Evolutionary conservation across 2,113 vertebrate species (phyloP), one percentile per base, ranked within the genome.

Genomic region (Lepus europaeus): DNA sequence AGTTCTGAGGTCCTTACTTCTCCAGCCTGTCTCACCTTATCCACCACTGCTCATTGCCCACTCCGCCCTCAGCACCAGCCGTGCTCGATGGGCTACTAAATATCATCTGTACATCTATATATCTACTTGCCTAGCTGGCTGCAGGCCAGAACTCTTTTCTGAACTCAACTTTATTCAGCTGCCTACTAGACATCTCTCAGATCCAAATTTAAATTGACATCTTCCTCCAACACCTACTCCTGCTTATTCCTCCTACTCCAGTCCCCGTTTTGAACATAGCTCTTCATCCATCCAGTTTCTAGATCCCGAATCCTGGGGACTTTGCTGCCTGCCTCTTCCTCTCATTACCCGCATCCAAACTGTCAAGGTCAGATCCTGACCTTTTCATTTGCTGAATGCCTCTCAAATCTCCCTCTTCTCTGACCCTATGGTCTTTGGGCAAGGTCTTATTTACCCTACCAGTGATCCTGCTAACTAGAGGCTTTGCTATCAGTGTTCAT

Each of bases 151-250:
- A 87, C 17, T 49, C 76, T 70, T 78, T 39, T 76, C 53, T 84
- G 22, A 81, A 59, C 73, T 85, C 61, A 87, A 29, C 33, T 76
- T n/a, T 76, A 80, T 36, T 56, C 76, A 95, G 45, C 51, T 95
- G 59, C 45, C 79, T 83, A 14, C 33, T 76, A 61, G 20, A 69
- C 2, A 56, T 53, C 45, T 59, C 56, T 6, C 27, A 70, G 59
- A 90, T 63, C 49, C 36, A 89, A 79, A 78, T 83, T 94, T 94
- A 93, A 84, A 81, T 29, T 14, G 4, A 4, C 17, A 13, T 63
- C 36, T 69, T 36, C 29, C 51, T 16, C 2, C 3, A 59, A 12
- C 0, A 1, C 16, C 51, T 78, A 27, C 9, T 78, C 56, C 6
- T n/a, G 61, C 29, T 63, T 31, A 3, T 33, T 49, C 53, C 56